These are phyloP conservation scores for Anguilla pacifica DNA, from an alignment of 2,797 vertebrate genomes.

Conservation along the genomic window DNA sequence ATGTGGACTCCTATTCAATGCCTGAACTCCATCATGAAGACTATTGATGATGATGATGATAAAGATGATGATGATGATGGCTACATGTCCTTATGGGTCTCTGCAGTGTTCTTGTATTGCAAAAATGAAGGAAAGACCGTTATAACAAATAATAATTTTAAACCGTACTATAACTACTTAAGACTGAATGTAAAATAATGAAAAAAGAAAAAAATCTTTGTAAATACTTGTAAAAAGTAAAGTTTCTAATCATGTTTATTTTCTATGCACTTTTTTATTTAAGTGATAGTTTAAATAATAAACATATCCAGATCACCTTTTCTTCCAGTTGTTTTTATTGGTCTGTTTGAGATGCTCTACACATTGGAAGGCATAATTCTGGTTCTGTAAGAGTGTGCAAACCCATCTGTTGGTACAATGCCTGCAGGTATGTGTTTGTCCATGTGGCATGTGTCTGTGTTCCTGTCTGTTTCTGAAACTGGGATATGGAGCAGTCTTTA, in stretches of 20 bases:
- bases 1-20: conserved; percentile 61
- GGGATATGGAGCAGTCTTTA: background rate
- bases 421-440: background rate
- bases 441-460: background rate
- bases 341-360: background rate
- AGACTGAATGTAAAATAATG: conserved; percentile 99
- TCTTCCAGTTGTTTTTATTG: conserved; percentile 30
- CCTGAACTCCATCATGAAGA: conserved; percentile 45
- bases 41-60: conserved; percentile 63
- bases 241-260: conserved; percentile 99
- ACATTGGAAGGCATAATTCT: background rate
- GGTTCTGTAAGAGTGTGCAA: background rate
- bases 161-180: conserved; percentile 92
- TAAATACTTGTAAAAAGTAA: conserved; percentile 99
- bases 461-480: background rate
- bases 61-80: conserved; percentile 49
- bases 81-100: conserved; percentile 63
- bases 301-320: conserved; percentile 98
- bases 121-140: conserved; percentile 95
- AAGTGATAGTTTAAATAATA: conserved; percentile 99
- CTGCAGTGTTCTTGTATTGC: conserved; percentile 89
- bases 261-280: conserved; percentile 99
- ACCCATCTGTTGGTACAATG: background rate
- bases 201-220: conserved; percentile 80
- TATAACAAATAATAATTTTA: conserved; percentile 66